A percentile compares a stretch with the other conserved stretches of the same genome.
Evolutionary conservation across 2,113 vertebrate species (phyloP).

Genomic region (Pholis gunnellus): DNA sequence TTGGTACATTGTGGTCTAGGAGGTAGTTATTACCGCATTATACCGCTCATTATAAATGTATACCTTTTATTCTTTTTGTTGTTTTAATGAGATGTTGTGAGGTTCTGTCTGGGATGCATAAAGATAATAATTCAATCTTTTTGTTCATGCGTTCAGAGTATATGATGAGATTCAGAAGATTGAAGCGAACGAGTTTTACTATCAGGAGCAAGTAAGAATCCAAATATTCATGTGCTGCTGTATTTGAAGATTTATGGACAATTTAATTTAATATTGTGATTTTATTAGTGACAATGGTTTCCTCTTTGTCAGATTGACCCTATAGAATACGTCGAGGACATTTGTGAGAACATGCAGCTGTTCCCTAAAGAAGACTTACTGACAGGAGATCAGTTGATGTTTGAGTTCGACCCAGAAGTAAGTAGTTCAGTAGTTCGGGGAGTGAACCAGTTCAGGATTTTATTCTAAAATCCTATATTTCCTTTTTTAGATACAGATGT

Average conservation of each 20-base stretch:
- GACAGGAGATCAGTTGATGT: constrained; percentile 96
- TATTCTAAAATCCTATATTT: constrained; percentile 36
- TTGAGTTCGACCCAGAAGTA: constrained; percentile 85
- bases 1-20: not conserved
- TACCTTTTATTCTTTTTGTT: constrained; percentile 5
- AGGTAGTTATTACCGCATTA: constrained; percentile 7
- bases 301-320: constrained; percentile 89
- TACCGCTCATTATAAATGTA: not conserved
- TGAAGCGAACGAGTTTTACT: constrained; percentile 96
- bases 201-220: constrained; percentile 92
- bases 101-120: not conserved
- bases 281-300: not conserved
- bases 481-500: constrained; percentile 43
- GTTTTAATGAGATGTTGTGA: not conserved
- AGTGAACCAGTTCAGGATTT: constrained; percentile 42
- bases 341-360: constrained; percentile 98
- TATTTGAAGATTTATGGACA: not conserved
- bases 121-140: constrained; percentile 37
- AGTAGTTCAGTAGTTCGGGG: constrained; percentile 56
- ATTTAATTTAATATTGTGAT: not conserved
- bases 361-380: constrained; percentile 94
- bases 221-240: not conserved
- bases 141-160: constrained; percentile 83
- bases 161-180: constrained; percentile 98
- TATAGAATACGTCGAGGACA: constrained; percentile 94